These are phyloP conservation scores for Leptodactylus fuscus DNA, from an alignment of 2,113 vertebrate species.

Conservation along the genomic window DNA sequence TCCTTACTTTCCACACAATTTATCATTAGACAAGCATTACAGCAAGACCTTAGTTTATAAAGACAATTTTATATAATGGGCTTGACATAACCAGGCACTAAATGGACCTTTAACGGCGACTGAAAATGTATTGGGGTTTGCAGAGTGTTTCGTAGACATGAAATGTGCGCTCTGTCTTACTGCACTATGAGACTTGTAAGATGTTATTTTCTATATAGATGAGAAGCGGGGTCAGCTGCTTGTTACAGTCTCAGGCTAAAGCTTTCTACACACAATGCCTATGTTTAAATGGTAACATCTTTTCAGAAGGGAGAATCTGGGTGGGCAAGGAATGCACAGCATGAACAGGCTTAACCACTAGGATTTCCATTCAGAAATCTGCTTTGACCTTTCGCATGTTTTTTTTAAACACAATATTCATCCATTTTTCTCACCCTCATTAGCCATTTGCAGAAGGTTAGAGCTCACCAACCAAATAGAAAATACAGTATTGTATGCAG, in stretches of 20 bases:
- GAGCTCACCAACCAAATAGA: constrained; percentile 5
- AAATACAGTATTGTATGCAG: constrained; percentile 3
- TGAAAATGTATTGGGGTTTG: not conserved
- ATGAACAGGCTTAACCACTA: constrained; percentile 58
- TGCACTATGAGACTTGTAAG: not conserved
- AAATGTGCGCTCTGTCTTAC: constrained; percentile 25
- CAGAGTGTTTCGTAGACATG: not conserved
- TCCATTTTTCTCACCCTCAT: constrained; percentile 51
- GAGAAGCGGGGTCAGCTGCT: constrained; percentile 26
- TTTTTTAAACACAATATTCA: constrained; percentile 35
- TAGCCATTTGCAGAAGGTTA: constrained; percentile 38
- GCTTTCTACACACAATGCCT: constrained; percentile 35
- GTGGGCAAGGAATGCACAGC: constrained; percentile 53
- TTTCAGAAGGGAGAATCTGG: constrained; percentile 57
- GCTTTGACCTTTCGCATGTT: constrained; percentile 57
- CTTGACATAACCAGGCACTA: constrained; percentile 14
- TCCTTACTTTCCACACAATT: constrained; percentile 63
- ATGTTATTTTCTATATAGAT: constrained; percentile 40
- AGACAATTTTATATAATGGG: not conserved
- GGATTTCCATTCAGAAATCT: constrained; percentile 53
- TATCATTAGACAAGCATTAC: constrained; percentile 58
- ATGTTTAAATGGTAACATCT: constrained; percentile 48
- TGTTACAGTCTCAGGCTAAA: constrained; percentile 33
- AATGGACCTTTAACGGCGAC: constrained; percentile 11
- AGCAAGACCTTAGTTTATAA: not conserved